Percentiles rank a stretch among this genome's conserved stretches.
phyloP scores from a whole-genome alignment of 2,797 vertebrate genomes.

The Poeciliopsis paucimaculata region DNA sequence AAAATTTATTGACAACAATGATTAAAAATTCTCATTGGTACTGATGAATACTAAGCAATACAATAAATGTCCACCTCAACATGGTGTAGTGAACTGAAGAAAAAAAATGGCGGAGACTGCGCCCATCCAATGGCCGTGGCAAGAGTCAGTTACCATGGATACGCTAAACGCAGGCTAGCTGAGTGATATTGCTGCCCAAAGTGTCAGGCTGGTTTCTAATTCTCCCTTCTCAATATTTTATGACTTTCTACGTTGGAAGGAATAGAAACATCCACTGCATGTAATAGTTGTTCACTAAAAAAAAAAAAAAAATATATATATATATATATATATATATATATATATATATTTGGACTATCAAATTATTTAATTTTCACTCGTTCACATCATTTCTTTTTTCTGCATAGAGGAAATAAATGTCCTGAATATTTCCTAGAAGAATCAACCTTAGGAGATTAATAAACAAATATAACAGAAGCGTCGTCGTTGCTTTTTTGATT shows the following conservation, averaged over 20 bases:
- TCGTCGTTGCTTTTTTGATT: not conserved
- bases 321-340: too few relatives aligned
- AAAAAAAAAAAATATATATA: too few relatives aligned
- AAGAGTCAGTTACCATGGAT: not conserved
- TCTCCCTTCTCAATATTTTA: not conserved
- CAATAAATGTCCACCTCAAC: not conserved
- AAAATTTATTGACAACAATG: too few relatives aligned
- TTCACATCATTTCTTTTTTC: not conserved
- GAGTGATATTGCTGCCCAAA: not conserved
- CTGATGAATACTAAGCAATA: too few relatives aligned
- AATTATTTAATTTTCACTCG: not conserved
- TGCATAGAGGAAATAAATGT: not conserved
- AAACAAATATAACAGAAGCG: not conserved
- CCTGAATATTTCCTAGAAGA: not conserved
- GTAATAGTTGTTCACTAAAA: too few relatives aligned
- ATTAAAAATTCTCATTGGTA: too few relatives aligned
- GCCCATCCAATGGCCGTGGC: not conserved
- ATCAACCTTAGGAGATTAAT: not conserved
- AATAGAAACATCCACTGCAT: not conserved
- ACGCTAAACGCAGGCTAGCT: not conserved
- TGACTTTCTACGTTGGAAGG: not conserved
- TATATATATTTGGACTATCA: not conserved
- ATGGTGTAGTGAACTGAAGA: not conserved
- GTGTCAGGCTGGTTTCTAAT: not conserved
- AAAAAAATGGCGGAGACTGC: not conserved